Base-by-base conservation (phyloP, 2,797 vertebrate genomes). In the Mormyrus proboscirostris region DNA sequence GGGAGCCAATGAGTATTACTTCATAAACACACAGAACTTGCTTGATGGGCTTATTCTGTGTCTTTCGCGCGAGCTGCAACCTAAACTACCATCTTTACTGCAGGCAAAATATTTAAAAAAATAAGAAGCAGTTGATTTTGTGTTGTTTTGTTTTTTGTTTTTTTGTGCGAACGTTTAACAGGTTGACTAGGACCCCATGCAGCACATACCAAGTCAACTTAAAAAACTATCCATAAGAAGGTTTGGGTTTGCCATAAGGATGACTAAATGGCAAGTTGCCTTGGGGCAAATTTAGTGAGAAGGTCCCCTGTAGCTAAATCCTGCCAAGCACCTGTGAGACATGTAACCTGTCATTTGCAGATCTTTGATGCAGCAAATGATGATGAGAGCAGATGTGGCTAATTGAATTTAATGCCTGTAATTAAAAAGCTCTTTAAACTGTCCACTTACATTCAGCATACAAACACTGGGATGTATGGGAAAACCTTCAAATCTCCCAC, bases 341-440 rank as follows among this genome's bases (percentile, higher is more conserved):
- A 89, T 57, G 8, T 16, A 89, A 89, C 89, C 85, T 65, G 38
- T 87, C 83, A 84, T 89, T 91, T 88, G 76, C 89, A 91, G 79
- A 22, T 76, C 22, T 33, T 44, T n/a, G 3, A 3, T 33, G 83
- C 79, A 50, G 38, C 79, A 53, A 86, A 51, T 12, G 25, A 50
- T 22, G 82, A 53, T 33, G 79, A 55, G 84, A 91, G 76, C 92
- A 92, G 90, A 93, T 92, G 92, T 47, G 38, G 25, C 55, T 65
- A 76, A 92, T 90, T 86, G 84, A 55, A 76, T 53, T 38, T 91
- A 90, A 90, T 91, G 90, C 85, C 91, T 91, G 47, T 91, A 92
- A 93, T 92, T 89, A 91, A 47, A 89, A 85, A 83, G 86, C 59
- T 85, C 86, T 91, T 91, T 44, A 62, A 84, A 22, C 10, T 86